Base-by-base conservation (phyloP, 2,888 invertebrate species). In the Amphipoea lucens region DNA sequence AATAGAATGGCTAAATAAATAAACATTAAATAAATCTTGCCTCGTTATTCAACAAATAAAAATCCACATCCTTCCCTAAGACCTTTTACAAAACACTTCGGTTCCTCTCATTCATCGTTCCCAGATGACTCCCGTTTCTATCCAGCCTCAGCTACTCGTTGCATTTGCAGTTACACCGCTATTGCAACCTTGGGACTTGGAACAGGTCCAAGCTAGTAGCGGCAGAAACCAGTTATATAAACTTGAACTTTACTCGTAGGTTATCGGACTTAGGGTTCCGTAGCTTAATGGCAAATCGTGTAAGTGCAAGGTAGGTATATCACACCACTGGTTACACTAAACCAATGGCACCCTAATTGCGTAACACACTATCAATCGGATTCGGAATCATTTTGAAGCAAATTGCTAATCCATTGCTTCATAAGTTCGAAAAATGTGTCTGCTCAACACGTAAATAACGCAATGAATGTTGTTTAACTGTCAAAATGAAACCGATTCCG, bases 151-250 rank as follows among this genome's bases (percentile, higher is more conserved):
- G 42, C 40, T 20, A 66, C 42, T 51, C 68, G 48, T 81, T 79
- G 79, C 85, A 83, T 78, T 81, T 65, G 76, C 80, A 82, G 81
- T 62, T 23, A 77, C 79, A 85, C 88, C 87, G 91, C 83, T 90
- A 90, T 60, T 57, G 36, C 77, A 86, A 74, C 88, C 83, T 88
- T 88, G 82, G 78, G 2, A 57, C 62, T 80, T 81, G 81, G 81
- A 89, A 89, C 89, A 81, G 88, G 89, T 89, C 84, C 79, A 80
- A 75, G 74, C 75, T 87, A 90, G 89, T 87, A 90, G 88, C 83
- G 86, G 87, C 87, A 83, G 74, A 54, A 87, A 89, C 91, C 90
- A 86, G 91, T 91, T 91, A 60, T 79, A 74, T 88, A 89, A 88
- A 90, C 92, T 90, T 91, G 89, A 91, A 90, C 91, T 86, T 86